Conservation (phyloP, 2,888 invertebrate genomes). For the Magallana nippona region DNA sequence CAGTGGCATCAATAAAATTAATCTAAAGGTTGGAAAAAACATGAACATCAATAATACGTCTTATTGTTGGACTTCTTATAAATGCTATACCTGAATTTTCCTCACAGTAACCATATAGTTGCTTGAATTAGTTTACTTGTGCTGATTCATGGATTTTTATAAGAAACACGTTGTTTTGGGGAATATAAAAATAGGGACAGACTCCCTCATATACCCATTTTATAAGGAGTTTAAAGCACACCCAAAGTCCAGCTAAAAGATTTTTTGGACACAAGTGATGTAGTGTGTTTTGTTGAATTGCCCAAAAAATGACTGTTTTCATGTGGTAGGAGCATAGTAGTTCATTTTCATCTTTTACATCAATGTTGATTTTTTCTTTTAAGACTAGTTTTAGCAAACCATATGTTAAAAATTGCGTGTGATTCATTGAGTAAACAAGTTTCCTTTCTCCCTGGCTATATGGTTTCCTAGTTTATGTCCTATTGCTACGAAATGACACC, state of each 20-base stretch:
- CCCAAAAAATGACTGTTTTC: constrained; percentile 2
- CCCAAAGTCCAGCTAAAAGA: background rate
- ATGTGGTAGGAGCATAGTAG: background rate
- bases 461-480: background rate
- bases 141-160: background rate
- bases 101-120: background rate
- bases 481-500: constrained; percentile 1
- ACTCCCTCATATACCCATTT: background rate
- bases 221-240: background rate
- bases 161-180: constrained; percentile 34
- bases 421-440: constrained; percentile 14
- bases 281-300: background rate
- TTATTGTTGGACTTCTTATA: background rate
- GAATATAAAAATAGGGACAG: background rate
- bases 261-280: background rate
- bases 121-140: background rate
- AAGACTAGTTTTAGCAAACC: background rate
- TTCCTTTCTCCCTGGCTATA: background rate
- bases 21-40: too few relatives aligned
- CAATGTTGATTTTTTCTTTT: background rate
- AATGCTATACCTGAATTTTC: background rate
- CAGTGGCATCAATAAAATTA: too few relatives aligned
- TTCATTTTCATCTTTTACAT: background rate
- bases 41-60: too few relatives aligned
- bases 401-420: background rate